phyloP scores from a whole-genome alignment of 2,113 vertebrate species.

The Clarias gariepinus region DNA sequence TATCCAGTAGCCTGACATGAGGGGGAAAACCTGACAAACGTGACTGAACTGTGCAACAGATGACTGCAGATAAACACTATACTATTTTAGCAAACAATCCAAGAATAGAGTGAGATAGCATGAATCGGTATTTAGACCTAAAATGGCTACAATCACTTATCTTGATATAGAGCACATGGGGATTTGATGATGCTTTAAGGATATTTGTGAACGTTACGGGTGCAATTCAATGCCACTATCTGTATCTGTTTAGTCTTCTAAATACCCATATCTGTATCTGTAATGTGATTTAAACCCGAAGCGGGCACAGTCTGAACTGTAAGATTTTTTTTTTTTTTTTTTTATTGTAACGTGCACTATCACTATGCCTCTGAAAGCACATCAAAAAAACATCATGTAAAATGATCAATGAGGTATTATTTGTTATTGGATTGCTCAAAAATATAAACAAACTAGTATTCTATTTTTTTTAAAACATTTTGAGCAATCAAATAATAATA shows the following conservation, averaged over 20 bases:
- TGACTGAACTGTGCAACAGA: constrained; percentile 32
- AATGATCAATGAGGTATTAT: neutral
- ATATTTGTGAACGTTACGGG: neutral
- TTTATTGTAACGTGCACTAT: neutral
- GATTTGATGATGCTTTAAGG: neutral
- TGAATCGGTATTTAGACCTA: constrained; percentile 30
- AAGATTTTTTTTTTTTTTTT: neutral
- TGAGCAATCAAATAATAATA: too few species aligned
- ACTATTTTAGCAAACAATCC: constrained; percentile 26
- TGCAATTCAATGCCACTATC: neutral
- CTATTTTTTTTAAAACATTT: too few species aligned
- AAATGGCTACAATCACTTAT: neutral
- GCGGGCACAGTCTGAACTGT: neutral
- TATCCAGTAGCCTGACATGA: neutral
- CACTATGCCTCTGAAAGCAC: neutral
- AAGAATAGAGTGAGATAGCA: constrained; percentile 22
- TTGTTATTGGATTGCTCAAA: neutral
- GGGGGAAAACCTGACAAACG: constrained; percentile 40
- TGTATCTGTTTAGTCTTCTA: neutral
- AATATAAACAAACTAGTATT: too few species aligned
- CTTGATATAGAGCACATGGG: neutral
- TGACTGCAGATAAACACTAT: constrained; percentile 7
- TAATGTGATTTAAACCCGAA: neutral
- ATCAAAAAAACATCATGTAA: neutral
- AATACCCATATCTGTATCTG: neutral